Evolutionary conservation across 1,140 invertebrate species (phyloP), one percentile per base, ranked within the genome.

Genomic region (Stratiolaelaps scimitus): DNA sequence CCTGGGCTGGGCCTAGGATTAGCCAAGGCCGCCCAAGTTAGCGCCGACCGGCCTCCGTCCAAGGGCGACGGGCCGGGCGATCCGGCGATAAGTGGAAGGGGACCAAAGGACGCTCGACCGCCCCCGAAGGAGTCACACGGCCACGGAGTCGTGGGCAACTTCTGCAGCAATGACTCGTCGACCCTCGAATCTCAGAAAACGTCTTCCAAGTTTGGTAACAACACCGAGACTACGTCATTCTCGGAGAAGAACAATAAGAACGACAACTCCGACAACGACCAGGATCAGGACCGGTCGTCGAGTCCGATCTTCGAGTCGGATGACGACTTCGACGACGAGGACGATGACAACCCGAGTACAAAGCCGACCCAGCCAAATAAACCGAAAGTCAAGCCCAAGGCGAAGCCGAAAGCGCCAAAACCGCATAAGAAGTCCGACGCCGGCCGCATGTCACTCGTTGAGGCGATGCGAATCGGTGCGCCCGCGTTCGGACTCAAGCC

Each of bases 271-370:
- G 34, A 40, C 34, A 40, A 40, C 34, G 34, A 40, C 34, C 68
- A 68, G 28, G 79, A 80, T 7, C 87, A 88, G 10, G 91, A 97
- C 75, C 78, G 90, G 30, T 94, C 90, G 0, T 93, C 89, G 72
- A 93, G 89, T 74, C 91, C 92, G 0, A 89, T 88, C 0, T 95
- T 95, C 75, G 92, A 95, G 69, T 95, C 92, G 0, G 92, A 96
- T 75, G 91, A 95, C 53, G 81, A 82, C 71, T 87, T 89, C 68
- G 88, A 85, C 66, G 66, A 71, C 19, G 30, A 68, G 13, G 67
- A 64, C 68, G 80, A 80, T 0, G 69, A 73, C 23, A 69, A 69
- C 7, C 67, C 68, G 43, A 69, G 69, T 64, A 72, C 72, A 66
- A 65, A 64, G 40, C 43, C 45, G 15, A 48, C 28, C 40, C 65